Evolutionary conservation across 2,113 vertebrate species (phyloP).

Genomic region (Fulmarus glacialis): DNA sequence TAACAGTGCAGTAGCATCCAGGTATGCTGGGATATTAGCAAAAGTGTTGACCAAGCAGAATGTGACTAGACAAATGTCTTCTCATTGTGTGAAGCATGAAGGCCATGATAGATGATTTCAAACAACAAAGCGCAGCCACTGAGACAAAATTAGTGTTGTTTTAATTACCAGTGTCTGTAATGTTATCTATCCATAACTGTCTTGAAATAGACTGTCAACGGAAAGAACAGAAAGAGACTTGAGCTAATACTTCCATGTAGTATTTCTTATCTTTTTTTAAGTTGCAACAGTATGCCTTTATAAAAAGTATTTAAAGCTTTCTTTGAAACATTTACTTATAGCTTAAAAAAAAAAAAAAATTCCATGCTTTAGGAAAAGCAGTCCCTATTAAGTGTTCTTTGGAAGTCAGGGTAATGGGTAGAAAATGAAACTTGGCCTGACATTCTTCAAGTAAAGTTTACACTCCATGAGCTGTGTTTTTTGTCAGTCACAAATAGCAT

Average conservation of each 20-base stretch:
- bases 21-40: slow-evolving; percentile 67
- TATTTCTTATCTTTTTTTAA: slow-evolving; percentile 8
- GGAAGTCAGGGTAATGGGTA: slow-evolving; percentile 63
- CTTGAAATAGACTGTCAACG: slow-evolving; percentile 72
- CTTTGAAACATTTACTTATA: slow-evolving; percentile 21
- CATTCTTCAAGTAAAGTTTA: slow-evolving; percentile 73
- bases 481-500: slow-evolving; percentile 75
- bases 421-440: slow-evolving; percentile 65
- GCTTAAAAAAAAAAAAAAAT: background rate
- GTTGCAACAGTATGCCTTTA: background rate
- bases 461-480: slow-evolving; percentile 61
- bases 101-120: slow-evolving; percentile 85
- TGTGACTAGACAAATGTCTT: slow-evolving; percentile 79
- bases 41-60: slow-evolving; percentile 83
- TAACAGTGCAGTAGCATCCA: slow-evolving; percentile 52
- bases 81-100: slow-evolving; percentile 82
- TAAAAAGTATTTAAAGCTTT: slow-evolving; percentile 32
- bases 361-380: slow-evolving; percentile 19
- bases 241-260: background rate
- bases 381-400: slow-evolving; percentile 53
- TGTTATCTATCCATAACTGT: slow-evolving; percentile 87
- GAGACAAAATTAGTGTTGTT: slow-evolving; percentile 91
- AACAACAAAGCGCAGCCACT: slow-evolving; percentile 84
- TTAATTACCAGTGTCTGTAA: slow-evolving; percentile 90
- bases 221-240: slow-evolving; percentile 47